phyloP scores from a whole-genome alignment of 2,797 vertebrate genomes.

The Gallirallus australis region DNA sequence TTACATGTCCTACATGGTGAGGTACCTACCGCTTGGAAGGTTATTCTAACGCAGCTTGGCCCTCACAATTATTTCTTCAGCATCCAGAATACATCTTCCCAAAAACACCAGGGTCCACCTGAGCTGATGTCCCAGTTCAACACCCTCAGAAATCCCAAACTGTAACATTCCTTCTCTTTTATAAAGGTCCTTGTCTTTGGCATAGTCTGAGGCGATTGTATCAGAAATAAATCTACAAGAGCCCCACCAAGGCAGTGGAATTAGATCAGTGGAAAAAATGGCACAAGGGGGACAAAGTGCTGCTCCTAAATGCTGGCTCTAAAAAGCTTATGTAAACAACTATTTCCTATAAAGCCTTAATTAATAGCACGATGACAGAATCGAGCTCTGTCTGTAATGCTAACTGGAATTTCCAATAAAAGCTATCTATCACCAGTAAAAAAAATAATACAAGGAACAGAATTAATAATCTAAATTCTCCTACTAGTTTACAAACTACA shows the following conservation, averaged over 20 bases:
- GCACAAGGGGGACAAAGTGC: not conserved
- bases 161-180: not conserved
- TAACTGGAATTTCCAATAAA: constrained; percentile 34
- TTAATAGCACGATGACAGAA: not conserved
- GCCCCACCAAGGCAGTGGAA: not conserved
- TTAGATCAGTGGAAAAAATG: constrained; percentile 22
- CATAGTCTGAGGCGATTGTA: not conserved
- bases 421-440: constrained; percentile 13
- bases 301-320: not conserved
- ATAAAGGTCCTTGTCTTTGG: not conserved
- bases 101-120: not conserved
- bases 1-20: fast-evolving
- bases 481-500: not conserved
- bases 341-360: constrained; percentile 2
- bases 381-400: not conserved
- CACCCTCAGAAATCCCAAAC: not conserved
- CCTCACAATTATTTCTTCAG: not conserved
- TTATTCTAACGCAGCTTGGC: not conserved
- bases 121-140: not conserved
- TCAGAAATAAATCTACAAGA: not conserved
- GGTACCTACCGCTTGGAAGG: not conserved
- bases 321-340: constrained; percentile 22
- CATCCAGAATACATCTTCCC: not conserved
- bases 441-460: not conserved
- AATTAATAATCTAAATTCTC: not conserved